These are phyloP conservation scores for Tineola bisselliella DNA, from an alignment of 2,888 invertebrate genomes.

Conservation along the genomic window DNA sequence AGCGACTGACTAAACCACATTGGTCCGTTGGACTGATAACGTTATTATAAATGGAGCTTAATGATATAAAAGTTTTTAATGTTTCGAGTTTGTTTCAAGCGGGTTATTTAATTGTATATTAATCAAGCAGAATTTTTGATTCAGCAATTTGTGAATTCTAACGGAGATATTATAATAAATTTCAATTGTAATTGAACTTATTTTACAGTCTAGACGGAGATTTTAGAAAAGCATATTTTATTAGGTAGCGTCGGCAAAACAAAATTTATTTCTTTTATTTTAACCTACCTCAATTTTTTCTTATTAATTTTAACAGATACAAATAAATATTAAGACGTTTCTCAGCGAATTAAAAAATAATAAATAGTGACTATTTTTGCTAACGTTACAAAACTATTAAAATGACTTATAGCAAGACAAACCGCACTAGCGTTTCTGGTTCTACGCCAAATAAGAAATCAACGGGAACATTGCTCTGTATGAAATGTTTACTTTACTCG, in stretches of 20 bases:
- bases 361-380: background rate
- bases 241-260: background rate
- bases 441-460: conserved; percentile 8
- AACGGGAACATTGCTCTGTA: conserved; percentile 1
- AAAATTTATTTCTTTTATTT: background rate
- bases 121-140: background rate
- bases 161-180: background rate
- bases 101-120: background rate
- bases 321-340: too few species aligned
- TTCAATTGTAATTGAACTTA: background rate
- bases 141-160: background rate
- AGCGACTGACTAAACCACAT: too few species aligned
- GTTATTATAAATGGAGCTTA: too few species aligned
- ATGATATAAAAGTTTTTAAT: too few species aligned
- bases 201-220: conserved; percentile 36
- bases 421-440: background rate
- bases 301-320: too few species aligned
- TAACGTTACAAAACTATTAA: background rate
- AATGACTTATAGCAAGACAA: conserved; percentile 2
- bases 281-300: background rate
- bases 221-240: conserved; percentile 37
- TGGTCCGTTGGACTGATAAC: too few species aligned
- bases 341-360: too few species aligned
- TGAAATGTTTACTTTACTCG: background rate
- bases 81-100: too few species aligned